Conservation (phyloP, 2,797 vertebrate genomes). For the Aotus griseimembra region DNA sequence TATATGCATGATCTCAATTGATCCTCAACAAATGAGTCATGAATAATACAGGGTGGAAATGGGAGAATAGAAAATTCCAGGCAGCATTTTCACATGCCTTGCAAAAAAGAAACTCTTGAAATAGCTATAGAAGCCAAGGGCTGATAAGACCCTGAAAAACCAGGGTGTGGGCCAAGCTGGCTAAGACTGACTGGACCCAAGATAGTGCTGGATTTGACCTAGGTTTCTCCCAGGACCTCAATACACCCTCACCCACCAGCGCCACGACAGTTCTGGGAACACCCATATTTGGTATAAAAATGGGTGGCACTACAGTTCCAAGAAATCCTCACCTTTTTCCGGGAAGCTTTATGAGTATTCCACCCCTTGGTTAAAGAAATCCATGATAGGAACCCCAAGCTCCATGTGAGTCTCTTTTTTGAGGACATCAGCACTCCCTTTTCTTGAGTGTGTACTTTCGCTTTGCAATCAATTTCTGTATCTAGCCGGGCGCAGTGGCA, state of each 20-base stretch:
- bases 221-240: not conserved
- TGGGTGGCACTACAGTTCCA: not conserved
- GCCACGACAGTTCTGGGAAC: not conserved
- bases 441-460: not conserved
- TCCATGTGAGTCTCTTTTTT: not conserved
- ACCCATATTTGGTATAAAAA: not conserved
- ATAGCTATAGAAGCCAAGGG: not conserved
- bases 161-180: not conserved
- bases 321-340: not conserved
- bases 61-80: not conserved
- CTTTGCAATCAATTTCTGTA: not conserved
- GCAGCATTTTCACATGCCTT: not conserved
- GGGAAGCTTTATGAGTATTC: not conserved
- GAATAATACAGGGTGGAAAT: not conserved
- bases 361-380: not conserved
- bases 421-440: not conserved
- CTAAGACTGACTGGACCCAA: not conserved
- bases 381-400: too few relatives aligned
- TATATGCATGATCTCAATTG: not conserved
- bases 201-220: not conserved
- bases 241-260: not conserved
- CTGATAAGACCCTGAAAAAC: not conserved
- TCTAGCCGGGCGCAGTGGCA: not conserved
- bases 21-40: not conserved
- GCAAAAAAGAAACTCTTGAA: not conserved